Base-by-base conservation (phyloP, 1,140 invertebrate species). In the Lordiphosa clarofinis region DNA sequence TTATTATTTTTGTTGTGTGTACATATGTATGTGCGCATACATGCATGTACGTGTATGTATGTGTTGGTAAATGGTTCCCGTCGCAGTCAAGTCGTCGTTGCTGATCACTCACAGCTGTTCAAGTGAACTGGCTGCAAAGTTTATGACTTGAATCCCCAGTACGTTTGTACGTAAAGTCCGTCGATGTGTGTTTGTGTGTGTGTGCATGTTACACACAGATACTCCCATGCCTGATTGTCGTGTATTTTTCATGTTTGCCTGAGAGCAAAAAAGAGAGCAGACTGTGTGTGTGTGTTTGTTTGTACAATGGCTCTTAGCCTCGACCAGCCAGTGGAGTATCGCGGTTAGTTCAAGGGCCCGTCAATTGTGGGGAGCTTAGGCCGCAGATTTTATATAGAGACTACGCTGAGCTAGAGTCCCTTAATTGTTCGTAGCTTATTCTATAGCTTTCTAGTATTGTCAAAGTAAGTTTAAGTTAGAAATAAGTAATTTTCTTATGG, bases 101-200 rank as follows among this genome's bases (percentile, higher is more conserved):
- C 50, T 74, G 75, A 79, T 79, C 75, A 66, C 74, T 81, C 78
- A 79, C 75, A 79, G 75, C 75, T 79, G 75, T 79, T 79, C 71
- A 75, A 79, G 71, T 79, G 75, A 74, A 79, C 74, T 74, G 74
- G 63, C 56, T 53, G 65, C 56, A 67, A 70, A 81, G 66, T 79
- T 81, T 73, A 81, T 46, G 66, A 70, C 48, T 71, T 60, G 61
- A 82, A 54, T 66, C 60, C 59, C n/a, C 49, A 42, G 50, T 40
- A 69, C 48, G 49, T 55, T 63, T 35, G 12, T 49, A 56, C 19
- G 33, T 28, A 19, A 28, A 42, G 36, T 9, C 10, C 39, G 12
- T 11, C 38, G 56, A 9, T 43, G 39, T 60, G 42, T 47, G n/a
- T n/a, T n/a, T n/a, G n/a, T n/a, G n/a, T 47, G 12, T 50, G 35